Base-by-base conservation (phyloP, 2,113 vertebrate species). In the Ammodytes marinus region DNA sequence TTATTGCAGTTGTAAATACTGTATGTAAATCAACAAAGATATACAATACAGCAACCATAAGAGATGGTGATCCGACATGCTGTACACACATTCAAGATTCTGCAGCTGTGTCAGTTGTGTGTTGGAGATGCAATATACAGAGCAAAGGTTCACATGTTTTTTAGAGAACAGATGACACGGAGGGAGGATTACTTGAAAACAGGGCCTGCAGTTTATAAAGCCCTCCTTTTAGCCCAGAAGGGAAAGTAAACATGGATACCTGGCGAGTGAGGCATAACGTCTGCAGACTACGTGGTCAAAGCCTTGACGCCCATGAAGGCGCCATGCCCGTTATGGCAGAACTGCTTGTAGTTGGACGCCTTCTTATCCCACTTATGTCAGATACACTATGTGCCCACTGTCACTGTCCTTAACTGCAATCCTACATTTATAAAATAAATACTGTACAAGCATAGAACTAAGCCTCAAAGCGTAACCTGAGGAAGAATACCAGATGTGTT, bases 191-290 rank as follows among this genome's bases (percentile, higher is more conserved):
- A 17, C 10, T 45, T 49, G 10, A 4, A 68, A 74, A 61, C 17
- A 40, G 54, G 8, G 63, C 14, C 53, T 58, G 67, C 39, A 10
- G 37, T 57, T 49, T 49, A 15, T 49, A 63, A 17, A 60, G 14
- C 57, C 17, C 53, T 55, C 74, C 7, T 43, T 64, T 57, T 35
- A 70, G 50, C 49, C 11, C 13, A 13, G 37, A 58, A 50, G 45
- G 42, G 37, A 69, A 40, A 68, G 15, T 77, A 64, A 57, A 64
- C n/a, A 63, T 54, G 49, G 49, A 43, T 52, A 35, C 47, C 61
- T 50, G 46, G 7, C 63, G 68, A 69, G 73, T 77, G 67, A 64
- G 37, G 43, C 43, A 10, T 39, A 76, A 65, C 67, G 45, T 49
- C 73, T 82, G 66, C 37, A 69, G 37, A 68, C 1, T 0, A 53